These are phyloP conservation scores for Rhabdornis inornatus DNA, from an alignment of 2,113 vertebrate genomes.

Conservation along the genomic window DNA sequence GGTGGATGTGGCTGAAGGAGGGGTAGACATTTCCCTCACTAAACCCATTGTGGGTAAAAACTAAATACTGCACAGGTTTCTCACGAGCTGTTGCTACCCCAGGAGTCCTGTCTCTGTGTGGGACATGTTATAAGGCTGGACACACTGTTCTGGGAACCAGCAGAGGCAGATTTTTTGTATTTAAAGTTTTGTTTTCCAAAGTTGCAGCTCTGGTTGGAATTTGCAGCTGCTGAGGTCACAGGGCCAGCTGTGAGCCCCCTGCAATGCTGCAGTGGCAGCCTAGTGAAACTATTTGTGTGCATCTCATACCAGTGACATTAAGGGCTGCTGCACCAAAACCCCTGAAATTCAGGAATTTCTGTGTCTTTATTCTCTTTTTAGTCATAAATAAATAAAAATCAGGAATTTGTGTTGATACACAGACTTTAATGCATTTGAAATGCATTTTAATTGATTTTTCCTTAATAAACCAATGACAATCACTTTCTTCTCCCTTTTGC, in stretches of 20 bases:
- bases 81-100: not conserved
- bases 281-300: not conserved
- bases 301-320: not conserved
- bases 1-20: not conserved
- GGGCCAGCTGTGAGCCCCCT: not conserved
- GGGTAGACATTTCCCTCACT: not conserved
- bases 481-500: not conserved
- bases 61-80: not conserved
- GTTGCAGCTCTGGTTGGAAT: not conserved
- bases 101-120: not conserved
- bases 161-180: not conserved
- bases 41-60: not conserved
- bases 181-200: not conserved
- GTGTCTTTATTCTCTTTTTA: not conserved
- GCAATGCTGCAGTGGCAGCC: not conserved
- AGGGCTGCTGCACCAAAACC: not conserved
- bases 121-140: fast-evolving
- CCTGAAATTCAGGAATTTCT: not conserved
- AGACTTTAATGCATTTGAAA: not conserved
- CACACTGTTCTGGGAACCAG: not conserved
- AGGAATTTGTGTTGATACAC: not conserved
- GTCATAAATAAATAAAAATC: not conserved
- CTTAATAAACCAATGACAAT: not conserved
- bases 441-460: not conserved
- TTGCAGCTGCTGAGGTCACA: not conserved